phyloP scores from a whole-genome alignment of 2,888 invertebrate genomes.

The Peribatodes rhomboidaria region DNA sequence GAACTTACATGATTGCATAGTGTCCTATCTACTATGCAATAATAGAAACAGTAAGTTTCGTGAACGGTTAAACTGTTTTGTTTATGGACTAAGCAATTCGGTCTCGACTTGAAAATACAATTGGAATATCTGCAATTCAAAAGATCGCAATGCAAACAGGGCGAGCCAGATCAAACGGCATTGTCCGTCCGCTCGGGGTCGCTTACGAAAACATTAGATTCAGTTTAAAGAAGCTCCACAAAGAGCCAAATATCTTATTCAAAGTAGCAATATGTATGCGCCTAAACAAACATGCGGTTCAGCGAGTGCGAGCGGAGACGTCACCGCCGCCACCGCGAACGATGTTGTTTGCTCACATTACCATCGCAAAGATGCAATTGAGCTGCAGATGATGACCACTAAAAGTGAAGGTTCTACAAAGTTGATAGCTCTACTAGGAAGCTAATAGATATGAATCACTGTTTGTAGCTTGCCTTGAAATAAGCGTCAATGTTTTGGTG shows the following conservation, averaged over 20 bases:
- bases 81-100: conserved; percentile 11
- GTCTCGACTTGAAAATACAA: conserved; percentile 29
- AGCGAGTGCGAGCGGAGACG: conserved; percentile 22
- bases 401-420: background rate
- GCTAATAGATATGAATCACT: too few relatives aligned
- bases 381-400: background rate
- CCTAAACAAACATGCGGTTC: conserved; percentile 73
- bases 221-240: conserved; percentile 58
- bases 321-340: background rate
- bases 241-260: conserved; percentile 74
- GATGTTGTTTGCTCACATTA: background rate
- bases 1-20: too few relatives aligned
- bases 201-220: conserved; percentile 58
- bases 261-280: conserved; percentile 79
- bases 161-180: conserved; percentile 25
- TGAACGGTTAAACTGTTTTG: conserved; percentile 16
- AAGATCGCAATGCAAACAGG: conserved; percentile 26
- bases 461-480: too few relatives aligned
- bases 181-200: conserved; percentile 35
- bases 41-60: background rate
- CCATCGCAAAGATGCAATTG: conserved; percentile 1
- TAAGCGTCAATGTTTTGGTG: too few relatives aligned
- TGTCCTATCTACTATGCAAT: background rate
- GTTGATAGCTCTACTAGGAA: background rate
- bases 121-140: conserved; percentile 36